Evolutionary conservation across 2,113 vertebrate species (phyloP).

Genomic region (Odontophorus gujanensis): DNA sequence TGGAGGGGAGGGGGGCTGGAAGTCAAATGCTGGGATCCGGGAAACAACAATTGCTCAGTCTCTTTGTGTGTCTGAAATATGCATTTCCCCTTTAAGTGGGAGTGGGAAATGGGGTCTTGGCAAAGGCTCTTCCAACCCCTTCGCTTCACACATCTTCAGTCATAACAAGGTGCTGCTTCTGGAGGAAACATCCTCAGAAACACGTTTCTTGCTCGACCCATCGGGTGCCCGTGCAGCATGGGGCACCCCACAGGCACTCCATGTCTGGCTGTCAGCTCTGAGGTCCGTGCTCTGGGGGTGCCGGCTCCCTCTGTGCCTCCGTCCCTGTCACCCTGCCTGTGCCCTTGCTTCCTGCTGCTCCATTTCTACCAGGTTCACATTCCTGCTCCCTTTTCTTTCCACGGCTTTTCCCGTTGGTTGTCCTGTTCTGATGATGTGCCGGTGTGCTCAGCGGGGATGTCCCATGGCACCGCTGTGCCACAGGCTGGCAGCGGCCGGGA

Average conservation of each 20-base stretch:
- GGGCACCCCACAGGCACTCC: background rate
- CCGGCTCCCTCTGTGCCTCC: background rate
- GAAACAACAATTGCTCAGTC: background rate
- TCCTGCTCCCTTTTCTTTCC: background rate
- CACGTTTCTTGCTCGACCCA: background rate
- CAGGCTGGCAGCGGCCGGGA: background rate
- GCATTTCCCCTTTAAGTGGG: background rate
- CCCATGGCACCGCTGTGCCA: background rate
- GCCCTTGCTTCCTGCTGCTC: background rate
- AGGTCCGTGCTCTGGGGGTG: background rate
- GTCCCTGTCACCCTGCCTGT: background rate
- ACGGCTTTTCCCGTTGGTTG: background rate
- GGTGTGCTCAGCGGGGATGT: background rate
- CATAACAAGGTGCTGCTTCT: background rate
- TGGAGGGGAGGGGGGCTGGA: background rate
- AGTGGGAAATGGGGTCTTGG: background rate
- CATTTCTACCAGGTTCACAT: background rate
- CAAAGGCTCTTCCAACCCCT: background rate
- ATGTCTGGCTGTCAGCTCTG: slow-evolving; percentile 29
- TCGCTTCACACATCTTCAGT: fast-evolving
- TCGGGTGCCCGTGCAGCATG: background rate
- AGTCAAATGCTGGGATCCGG: background rate
- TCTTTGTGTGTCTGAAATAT: background rate
- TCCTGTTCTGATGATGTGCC: background rate
- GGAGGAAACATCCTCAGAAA: background rate